Conservation (phyloP, 2,888 invertebrate genomes). For the Cyclophora punctaria region DNA sequence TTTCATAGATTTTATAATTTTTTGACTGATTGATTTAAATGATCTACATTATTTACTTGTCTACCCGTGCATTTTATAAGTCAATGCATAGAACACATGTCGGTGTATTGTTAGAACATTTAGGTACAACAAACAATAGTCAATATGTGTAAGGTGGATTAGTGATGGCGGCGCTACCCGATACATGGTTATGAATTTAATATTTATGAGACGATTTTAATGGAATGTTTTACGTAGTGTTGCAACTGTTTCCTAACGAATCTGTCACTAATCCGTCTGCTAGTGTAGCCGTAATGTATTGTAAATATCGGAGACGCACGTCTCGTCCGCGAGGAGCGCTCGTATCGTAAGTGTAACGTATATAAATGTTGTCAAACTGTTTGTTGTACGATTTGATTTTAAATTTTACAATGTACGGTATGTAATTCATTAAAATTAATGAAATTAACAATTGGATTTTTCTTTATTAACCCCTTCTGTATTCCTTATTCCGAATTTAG, state of each 20-base stretch:
- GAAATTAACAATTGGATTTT: slow-evolving; percentile 36
- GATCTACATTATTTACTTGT: slow-evolving; percentile 46
- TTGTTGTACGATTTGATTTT: slow-evolving; percentile 53
- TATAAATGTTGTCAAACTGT: slow-evolving; percentile 24
- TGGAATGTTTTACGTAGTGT: too few species aligned
- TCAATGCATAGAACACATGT: slow-evolving; percentile 33
- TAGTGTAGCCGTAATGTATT: slow-evolving; percentile 19
- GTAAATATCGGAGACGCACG: slow-evolving; percentile 25
- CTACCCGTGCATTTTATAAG: slow-evolving; percentile 50
- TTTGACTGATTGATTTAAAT: slow-evolving; percentile 67
- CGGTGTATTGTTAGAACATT: slow-evolving; percentile 25
- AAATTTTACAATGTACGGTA: slow-evolving; percentile 51
- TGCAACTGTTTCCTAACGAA: slow-evolving; percentile 5
- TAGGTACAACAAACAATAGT: slow-evolving; percentile 52
- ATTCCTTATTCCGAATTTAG: slow-evolving; percentile 12
- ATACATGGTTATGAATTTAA: too few species aligned
- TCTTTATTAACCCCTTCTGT: slow-evolving; percentile 7
- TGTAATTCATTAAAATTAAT: slow-evolving; percentile 56
- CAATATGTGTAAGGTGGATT: slow-evolving; percentile 42
- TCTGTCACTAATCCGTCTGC: slow-evolving; percentile 33
- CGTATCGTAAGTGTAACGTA: slow-evolving; percentile 18
- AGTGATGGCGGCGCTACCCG: slow-evolving; percentile 15
- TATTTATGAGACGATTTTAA: too few species aligned
- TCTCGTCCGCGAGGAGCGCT: too few species aligned
- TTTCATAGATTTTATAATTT: slow-evolving; percentile 45